Evolutionary conservation across 2,113 vertebrate species (phyloP).

Genomic region (Vireo altiloquus): DNA sequence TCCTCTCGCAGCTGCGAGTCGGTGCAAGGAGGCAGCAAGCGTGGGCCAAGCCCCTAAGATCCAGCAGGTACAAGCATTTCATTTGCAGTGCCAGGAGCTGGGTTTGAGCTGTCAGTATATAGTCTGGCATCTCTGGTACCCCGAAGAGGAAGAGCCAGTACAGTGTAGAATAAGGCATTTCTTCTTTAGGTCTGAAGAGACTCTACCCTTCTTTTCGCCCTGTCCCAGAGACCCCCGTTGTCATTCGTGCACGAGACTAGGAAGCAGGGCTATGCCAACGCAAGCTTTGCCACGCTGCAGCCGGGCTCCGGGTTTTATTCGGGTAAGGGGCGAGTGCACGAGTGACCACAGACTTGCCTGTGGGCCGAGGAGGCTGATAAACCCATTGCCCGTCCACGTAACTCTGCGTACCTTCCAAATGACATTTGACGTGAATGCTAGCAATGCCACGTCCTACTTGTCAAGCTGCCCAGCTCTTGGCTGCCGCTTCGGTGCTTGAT

Average conservation of each 20-base stretch:
- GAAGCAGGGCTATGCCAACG: rapidly evolving
- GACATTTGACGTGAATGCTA: rapidly evolving
- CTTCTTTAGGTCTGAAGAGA: not conserved
- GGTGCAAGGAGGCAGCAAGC: not conserved
- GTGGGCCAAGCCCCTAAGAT: rapidly evolving
- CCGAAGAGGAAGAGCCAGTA: rapidly evolving
- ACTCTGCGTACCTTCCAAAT: not conserved
- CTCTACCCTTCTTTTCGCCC: not conserved
- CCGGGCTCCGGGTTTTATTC: not conserved
- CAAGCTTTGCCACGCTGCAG: rapidly evolving
- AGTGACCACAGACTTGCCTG: not conserved
- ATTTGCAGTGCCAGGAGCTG: not conserved
- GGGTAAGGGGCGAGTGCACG: rapidly evolving
- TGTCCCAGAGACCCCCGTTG: rapidly evolving
- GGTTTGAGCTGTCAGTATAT: not conserved
- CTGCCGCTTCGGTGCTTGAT: rapidly evolving
- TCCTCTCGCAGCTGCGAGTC: not conserved
- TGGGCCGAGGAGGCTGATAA: no score
- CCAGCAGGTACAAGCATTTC: not conserved
- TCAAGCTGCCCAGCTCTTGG: not conserved
- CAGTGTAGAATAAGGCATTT: not conserved
- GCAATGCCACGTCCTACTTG: rapidly evolving
- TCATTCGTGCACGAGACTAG: rapidly evolving
- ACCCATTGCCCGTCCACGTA: not conserved
- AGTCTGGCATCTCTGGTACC: not conserved